Conservation (phyloP, 2,888 invertebrate species). For the Maniola hyperantus region DNA sequence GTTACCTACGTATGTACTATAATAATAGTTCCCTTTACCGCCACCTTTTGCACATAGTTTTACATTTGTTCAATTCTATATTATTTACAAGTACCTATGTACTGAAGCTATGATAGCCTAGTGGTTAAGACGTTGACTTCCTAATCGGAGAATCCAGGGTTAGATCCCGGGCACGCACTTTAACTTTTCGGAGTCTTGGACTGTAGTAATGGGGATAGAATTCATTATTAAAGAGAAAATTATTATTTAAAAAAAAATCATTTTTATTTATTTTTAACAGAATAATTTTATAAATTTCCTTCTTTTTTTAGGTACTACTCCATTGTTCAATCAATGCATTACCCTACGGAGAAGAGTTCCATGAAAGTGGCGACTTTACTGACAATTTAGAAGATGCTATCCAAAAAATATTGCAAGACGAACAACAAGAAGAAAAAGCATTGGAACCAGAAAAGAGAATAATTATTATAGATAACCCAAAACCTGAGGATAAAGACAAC, state of each 20-base stretch:
- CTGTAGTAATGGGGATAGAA: too few species aligned
- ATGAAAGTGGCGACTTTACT: background rate
- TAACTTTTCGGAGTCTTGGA: too few species aligned
- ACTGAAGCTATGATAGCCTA: too few species aligned
- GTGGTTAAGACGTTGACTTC: too few species aligned
- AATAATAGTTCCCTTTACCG: background rate
- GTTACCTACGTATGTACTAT: background rate
- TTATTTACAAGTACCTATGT: too few species aligned
- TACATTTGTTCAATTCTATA: background rate
- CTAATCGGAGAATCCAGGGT: too few species aligned
- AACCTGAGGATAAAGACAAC: conserved; percentile 19
- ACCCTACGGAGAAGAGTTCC: conserved; percentile 2
- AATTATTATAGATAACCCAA: conserved; percentile 21
- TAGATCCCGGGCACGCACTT: too few species aligned
- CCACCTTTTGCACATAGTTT: background rate
- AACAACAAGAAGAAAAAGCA: background rate
- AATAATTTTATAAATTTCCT: too few species aligned
- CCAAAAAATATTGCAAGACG: background rate
- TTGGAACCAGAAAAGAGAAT: background rate
- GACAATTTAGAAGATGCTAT: background rate
- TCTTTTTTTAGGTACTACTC: conserved; percentile 7
- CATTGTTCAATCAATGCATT: conserved; percentile 8
- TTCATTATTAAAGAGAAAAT: too few species aligned
- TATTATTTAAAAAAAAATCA: too few species aligned
- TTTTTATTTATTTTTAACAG: too few species aligned